phyloP scores from a whole-genome alignment of 2,113 vertebrate species.

The Nipponia nippon region DNA sequence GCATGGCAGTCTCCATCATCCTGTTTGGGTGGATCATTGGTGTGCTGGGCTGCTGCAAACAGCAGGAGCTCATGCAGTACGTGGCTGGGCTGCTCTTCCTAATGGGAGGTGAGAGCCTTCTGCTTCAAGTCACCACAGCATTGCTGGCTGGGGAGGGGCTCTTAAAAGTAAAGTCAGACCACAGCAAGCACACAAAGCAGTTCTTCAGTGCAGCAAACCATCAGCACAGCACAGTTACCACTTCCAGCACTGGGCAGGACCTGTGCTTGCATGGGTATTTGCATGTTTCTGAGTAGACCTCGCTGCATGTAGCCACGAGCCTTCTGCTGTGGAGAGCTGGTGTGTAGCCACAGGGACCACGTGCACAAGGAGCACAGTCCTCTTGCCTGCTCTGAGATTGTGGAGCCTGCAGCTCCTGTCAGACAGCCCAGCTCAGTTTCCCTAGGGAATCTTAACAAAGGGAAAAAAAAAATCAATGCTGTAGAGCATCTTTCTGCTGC shows the following conservation, averaged over 20 bases:
- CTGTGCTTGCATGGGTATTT: neutral
- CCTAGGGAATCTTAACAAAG: neutral
- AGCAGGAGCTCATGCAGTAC: constrained; percentile 94
- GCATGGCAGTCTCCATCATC: constrained; percentile 93
- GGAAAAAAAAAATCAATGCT: neutral
- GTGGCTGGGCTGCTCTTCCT: constrained; percentile 93
- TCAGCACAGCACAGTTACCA: neutral
- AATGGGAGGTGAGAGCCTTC: constrained; percentile 87
- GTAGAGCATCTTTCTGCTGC: neutral
- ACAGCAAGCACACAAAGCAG: neutral
- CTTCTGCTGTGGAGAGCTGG: neutral
- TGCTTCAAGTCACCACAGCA: neutral
- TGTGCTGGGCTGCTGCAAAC: constrained; percentile 89
- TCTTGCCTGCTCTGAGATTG: neutral
- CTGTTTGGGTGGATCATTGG: constrained; percentile 91
- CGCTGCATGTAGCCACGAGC: neutral
- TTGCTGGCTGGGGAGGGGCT: neutral
- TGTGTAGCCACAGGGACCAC: too few species aligned
- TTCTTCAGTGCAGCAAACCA: neutral
- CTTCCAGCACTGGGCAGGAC: neutral
- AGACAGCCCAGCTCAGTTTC: neutral
- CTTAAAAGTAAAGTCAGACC: neutral
- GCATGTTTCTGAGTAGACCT: neutral
- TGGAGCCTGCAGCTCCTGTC: neutral
- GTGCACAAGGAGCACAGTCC: neutral